Evolutionary conservation across 2,113 vertebrate species (phyloP).

Genomic region (Gnathonemus echidnorhynchus): DNA sequence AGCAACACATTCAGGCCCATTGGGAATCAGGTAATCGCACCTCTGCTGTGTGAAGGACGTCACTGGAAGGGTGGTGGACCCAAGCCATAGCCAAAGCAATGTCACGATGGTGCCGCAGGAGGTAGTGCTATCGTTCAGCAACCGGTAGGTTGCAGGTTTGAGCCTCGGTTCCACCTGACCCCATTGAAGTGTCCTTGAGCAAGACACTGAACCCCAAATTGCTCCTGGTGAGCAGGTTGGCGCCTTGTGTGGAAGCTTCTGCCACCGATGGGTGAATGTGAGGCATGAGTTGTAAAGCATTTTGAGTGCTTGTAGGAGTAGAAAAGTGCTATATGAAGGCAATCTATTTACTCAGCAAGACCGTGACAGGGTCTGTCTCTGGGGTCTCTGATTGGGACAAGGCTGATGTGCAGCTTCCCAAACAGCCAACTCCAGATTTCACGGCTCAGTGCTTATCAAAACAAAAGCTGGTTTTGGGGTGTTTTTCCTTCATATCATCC

Average conservation of each 20-base stretch:
- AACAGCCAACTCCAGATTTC: neutral
- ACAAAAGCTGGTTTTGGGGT: neutral
- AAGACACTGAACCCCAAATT: too few relatives aligned
- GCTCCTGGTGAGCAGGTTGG: too few relatives aligned
- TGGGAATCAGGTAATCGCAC: neutral
- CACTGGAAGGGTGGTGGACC: neutral
- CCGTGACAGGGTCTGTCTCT: neutral
- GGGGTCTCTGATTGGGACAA: neutral
- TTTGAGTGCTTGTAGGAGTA: too few relatives aligned
- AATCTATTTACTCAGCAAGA: neutral
- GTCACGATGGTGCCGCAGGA: neutral
- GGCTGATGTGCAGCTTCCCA: neutral
- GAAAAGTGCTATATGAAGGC: too few relatives aligned
- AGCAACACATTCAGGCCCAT: neutral
- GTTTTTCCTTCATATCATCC: neutral
- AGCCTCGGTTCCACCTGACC: too few relatives aligned
- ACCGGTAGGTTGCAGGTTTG: too few relatives aligned
- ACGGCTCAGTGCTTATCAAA: neutral
- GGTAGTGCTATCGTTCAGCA: too few relatives aligned
- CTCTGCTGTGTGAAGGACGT: neutral
- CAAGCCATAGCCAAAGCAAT: neutral
- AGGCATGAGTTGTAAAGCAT: too few relatives aligned
- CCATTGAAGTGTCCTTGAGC: too few relatives aligned
- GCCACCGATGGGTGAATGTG: too few relatives aligned
- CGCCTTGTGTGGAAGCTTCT: too few relatives aligned